Base-by-base conservation (phyloP, 37 sponge, comb jelly and placozoan genomes). In the Theonella swinhoei region DNA sequence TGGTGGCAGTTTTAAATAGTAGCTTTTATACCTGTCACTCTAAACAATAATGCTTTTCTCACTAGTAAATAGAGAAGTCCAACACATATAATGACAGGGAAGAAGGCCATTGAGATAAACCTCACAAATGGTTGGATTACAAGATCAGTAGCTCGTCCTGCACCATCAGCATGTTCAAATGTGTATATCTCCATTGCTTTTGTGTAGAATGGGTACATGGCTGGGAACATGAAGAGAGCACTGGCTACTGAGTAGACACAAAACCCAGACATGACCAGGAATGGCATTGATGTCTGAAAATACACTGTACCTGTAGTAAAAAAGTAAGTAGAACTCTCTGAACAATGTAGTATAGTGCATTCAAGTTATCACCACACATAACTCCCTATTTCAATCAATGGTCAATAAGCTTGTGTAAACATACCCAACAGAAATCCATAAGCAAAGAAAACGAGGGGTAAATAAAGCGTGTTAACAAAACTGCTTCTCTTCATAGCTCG, bases 211-310 rank as follows among this genome's bases (percentile, higher is more conserved):
- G 65, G 42, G 59, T 91, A 79, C 74, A 96, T 73, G 64, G 85
- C 89, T 33, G 97, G 97, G 66, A 96, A 96, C 91, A 96, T 93
- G 81, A 96, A 96, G 62, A 96, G 91, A 43, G 91, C 94, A 83
- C 94, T 93, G 60, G 97, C 94, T 28, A 91, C 88, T n/a, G 92
- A 89, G 83, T 90, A 93, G 66, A 96, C 92, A 88, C 94, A 96
- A 75, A 96, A 88, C 14, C 91, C 94, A 29, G 97, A 86, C 72
- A 96, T 70, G 17, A 96, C 61, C 63, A 94, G 79, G 34, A 96
- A 74, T 28, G 91, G 65, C 14, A 20, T 35, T 9, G 24, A 33
- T 14, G 83, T 64, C 35, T 88, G 86, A 1, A 82, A 42, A 47
- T 91, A 91, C 20, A 80, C 87, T 14, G 87, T 78, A 75, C 89